Evolutionary conservation across 2,888 invertebrate genomes (phyloP).

Genomic region (Phytoseiulus persimilis): DNA sequence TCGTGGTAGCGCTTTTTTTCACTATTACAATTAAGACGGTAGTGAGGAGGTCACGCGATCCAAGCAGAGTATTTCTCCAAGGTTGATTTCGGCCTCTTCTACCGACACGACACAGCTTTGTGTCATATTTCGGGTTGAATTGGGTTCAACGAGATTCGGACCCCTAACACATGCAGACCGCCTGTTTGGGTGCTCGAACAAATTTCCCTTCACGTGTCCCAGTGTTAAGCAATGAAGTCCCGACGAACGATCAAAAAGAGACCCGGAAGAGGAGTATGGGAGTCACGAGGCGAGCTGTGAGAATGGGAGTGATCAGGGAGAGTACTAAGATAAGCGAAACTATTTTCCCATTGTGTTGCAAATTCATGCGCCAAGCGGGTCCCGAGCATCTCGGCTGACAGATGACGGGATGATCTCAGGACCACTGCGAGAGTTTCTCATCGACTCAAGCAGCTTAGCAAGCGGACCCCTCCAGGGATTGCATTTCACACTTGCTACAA

Average conservation of each 20-base stretch:
- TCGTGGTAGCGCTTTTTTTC: no score
- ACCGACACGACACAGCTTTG: neutral
- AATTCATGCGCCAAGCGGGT: neutral
- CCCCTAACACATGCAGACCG: neutral
- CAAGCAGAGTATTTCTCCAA: no score
- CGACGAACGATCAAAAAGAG: neutral
- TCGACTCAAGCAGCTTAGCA: neutral
- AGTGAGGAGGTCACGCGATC: no score
- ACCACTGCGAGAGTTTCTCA: neutral
- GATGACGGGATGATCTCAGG: neutral
- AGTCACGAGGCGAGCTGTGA: neutral
- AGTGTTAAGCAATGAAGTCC: neutral
- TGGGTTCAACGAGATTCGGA: neutral
- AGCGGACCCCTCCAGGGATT: neutral
- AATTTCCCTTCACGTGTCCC: neutral
- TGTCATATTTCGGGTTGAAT: neutral
- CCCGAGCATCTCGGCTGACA: neutral
- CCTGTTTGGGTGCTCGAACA: neutral
- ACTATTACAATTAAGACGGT: no score
- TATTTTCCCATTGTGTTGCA: conserved; percentile 5
- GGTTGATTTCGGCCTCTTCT: neutral
- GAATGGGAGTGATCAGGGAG: neutral
- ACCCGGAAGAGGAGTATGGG: neutral
- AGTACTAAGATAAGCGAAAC: neutral
- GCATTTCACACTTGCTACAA: neutral